phyloP scores from a whole-genome alignment of 2,113 vertebrate genomes.

The Glareola pratincola region DNA sequence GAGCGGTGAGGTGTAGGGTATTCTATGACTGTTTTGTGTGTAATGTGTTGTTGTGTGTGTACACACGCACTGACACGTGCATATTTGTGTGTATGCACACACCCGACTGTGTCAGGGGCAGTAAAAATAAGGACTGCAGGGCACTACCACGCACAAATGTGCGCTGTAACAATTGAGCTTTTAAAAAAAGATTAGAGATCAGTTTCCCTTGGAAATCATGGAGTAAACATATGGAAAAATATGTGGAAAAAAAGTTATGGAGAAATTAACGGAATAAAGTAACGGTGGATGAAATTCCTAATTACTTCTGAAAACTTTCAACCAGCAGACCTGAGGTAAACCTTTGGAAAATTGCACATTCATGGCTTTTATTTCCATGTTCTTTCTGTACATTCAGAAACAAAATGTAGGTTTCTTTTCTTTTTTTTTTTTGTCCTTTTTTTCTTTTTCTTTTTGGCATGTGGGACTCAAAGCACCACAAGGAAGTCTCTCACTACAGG shows the following conservation, averaged over 20 bases:
- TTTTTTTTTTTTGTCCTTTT: too few species aligned
- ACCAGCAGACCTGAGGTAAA: background rate
- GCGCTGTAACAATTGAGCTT: background rate
- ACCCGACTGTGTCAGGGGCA: too few species aligned
- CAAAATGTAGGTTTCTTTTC: background rate
- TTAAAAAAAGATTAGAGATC: background rate
- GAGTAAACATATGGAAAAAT: background rate
- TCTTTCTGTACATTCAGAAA: background rate
- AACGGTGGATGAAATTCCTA: background rate
- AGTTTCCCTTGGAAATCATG: background rate
- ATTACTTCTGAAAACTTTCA: background rate
- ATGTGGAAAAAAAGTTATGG: background rate
- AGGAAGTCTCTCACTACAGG: slow-evolving; percentile 34
- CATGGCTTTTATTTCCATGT: background rate
- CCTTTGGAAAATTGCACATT: background rate
- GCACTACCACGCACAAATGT: fast-evolving
- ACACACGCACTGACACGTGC: background rate
- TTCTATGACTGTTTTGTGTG: background rate
- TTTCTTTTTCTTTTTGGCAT: background rate
- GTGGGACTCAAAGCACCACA: slow-evolving; percentile 68
- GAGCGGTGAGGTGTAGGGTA: background rate
- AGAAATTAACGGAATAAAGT: background rate
- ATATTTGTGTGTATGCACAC: fast-evolving
- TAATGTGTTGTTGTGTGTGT: background rate
- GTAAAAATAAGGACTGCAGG: background rate